These are phyloP conservation scores for Enteromius unitaeniatus DNA, from an alignment of 2,797 vertebrate genomes.

Conservation along the genomic window DNA sequence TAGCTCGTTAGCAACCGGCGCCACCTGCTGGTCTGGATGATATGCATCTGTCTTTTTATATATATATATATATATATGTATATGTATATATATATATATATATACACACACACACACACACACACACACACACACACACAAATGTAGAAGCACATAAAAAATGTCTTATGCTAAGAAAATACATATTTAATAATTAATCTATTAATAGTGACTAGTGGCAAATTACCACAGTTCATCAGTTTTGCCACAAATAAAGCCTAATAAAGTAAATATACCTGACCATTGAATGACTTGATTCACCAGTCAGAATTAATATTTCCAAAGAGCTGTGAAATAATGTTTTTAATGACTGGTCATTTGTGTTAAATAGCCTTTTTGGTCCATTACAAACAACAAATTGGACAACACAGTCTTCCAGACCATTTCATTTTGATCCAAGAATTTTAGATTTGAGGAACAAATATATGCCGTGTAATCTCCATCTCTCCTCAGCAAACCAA, in stretches of 20 bases:
- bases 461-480: not conserved
- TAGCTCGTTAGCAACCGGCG: not conserved
- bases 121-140: too few species aligned
- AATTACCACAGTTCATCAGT: not conserved
- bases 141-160: too few species aligned
- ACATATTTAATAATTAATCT: not conserved
- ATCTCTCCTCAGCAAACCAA: not conserved
- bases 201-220: not conserved
- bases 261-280: not conserved
- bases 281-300: not conserved
- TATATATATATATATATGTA: too few species aligned
- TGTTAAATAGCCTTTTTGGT: not conserved
- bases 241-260: not conserved
- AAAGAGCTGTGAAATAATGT: not conserved
- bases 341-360: not conserved
- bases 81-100: too few species aligned
- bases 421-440: not conserved
- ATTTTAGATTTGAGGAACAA: not conserved
- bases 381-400: not conserved
- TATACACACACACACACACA: too few species aligned
- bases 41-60: not conserved
- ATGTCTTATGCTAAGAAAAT: not conserved
- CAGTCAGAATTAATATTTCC: not conserved
- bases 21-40: conserved; percentile 38
- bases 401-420: not conserved